Evolutionary conservation across 2,797 vertebrate genomes (phyloP), one percentile per base, ranked within the genome.

Genomic region (Malacoctenus gilli): DNA sequence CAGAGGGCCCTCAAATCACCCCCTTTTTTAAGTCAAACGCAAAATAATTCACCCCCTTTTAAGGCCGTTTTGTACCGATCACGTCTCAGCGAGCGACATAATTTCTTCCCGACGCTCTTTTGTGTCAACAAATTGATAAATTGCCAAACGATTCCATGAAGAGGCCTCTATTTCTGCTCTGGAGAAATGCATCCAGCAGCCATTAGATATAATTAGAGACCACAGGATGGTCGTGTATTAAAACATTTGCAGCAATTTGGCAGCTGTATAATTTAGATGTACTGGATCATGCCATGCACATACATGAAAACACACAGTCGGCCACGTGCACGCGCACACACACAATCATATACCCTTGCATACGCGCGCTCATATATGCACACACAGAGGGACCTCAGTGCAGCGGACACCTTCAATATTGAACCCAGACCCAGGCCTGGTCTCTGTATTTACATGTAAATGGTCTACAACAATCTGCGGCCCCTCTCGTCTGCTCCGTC

Each of bases 361-460:
- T 59, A 70, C 77, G 65, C 66, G 64, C 71, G 42, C 74, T 71
- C 70, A 76, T 81, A 84, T 77, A 82, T 78, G 75, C 75, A 79
- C 83, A 86, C 79, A 85, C 73, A 76, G 74, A 83, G 70, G 86
- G 89, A 89, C 89, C 85, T 83, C 71, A 71, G 86, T 86, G 83
- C 83, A 87, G 84, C 79, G 85, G 79, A 89, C 68, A 79, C 87
- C 87, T 87, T 89, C 90, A 92, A 92, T 91, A 92, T 91, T 92
- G 90, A 91, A 87, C 86, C 84, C 83, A 78, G 85, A 85, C 81
- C 82, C 87, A 84, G 87, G 85, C 88, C 88, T 71, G 84, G 75
- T 87, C 87, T 91, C 87, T 91, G 87, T 93, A 92, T 92, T 93
- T 92, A 92, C 90, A 91, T 92, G 89, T 83, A 92, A 92, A 91